Percentiles rank a stretch among this genome's conserved stretches.
Evolutionary conservation across 2,113 vertebrate genomes (phyloP).

Genomic region (Dolichotis patagonum): DNA sequence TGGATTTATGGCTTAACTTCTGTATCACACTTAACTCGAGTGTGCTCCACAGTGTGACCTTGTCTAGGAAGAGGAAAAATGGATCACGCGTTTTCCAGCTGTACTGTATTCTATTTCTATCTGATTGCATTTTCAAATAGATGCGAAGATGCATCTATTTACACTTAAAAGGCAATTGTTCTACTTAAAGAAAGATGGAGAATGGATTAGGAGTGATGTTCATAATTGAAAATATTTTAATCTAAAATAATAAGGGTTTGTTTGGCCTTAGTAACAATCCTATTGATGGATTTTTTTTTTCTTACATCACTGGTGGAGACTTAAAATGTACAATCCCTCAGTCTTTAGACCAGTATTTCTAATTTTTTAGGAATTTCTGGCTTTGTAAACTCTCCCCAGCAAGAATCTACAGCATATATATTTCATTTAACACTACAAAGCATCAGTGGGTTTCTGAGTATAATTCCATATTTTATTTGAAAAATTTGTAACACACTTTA

Average conservation of each 20-base stretch:
- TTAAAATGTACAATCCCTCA: not conserved
- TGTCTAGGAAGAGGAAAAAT: constrained; percentile 72
- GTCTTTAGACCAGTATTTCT: not conserved
- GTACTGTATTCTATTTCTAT: constrained; percentile 81
- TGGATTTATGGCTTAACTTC: constrained; percentile 86
- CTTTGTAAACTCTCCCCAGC: not conserved
- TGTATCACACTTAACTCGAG: constrained; percentile 78
- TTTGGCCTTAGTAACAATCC: constrained; percentile 23
- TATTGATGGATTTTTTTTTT: constrained; percentile 23
- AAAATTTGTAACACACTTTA: constrained; percentile 44
- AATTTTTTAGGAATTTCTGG: not conserved
- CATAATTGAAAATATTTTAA: constrained; percentile 71
- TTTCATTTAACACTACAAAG: constrained; percentile 43
- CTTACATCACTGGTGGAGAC: not conserved
- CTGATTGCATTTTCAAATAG: constrained; percentile 83
- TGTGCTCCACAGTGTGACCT: constrained; percentile 69
- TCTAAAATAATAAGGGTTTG: constrained; percentile 69
- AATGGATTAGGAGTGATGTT: constrained; percentile 70
- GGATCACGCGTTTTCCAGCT: constrained; percentile 77
- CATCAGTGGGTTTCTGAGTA: constrained; percentile 36
- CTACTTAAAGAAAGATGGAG: constrained; percentile 73
- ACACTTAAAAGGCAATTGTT: constrained; percentile 78
- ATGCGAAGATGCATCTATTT: constrained; percentile 83
- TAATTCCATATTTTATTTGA: constrained; percentile 54
- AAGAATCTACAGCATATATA: not conserved